Base-by-base conservation (phyloP, 2,888 invertebrate genomes). In the Endomychus coccineus region DNA sequence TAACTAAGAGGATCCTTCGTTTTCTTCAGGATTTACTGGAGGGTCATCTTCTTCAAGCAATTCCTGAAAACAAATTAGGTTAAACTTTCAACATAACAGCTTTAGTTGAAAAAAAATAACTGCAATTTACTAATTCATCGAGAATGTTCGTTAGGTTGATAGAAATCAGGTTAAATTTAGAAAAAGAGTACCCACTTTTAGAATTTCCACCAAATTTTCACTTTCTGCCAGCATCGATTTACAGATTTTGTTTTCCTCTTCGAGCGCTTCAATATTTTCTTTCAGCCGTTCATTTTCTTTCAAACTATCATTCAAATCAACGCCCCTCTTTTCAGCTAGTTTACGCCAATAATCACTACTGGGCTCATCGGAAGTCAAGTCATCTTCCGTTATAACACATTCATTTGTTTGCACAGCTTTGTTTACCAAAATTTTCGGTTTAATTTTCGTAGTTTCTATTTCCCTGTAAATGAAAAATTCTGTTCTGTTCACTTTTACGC, bases 181-280 rank as follows among this genome's bases (percentile, higher is more conserved):
- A 11, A n/a, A 22, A 12, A 9, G 12, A 7, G 19, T 12, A 21
- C 54, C 52, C 70, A 77, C 83, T 68, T 81, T 80, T 7, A 88
- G 69, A 14, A 85, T 77, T 68, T 84, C 82, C 16, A 86, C 80
- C 44, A 87, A 71, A 56, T 74, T 70, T 53, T 77, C 79, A 1
- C 84, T 77, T 61, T 86, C 86, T 23, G 82, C 78, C 17, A 86
- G 59, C 78, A 86, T 80, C 55, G 77, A 74, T 56, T 82, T 78
- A 38, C 75, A 78, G 41, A 77, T 67, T 37, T 66, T 66, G 54
- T 80, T 79, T 55, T 86, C 78, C 58, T 83, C 79, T 43, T 61
- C 49, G 2, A 67, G 46, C 2, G 51, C 41, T 34, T 59, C 58
- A 24, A 75, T 62, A 40, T 69, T 62, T 21, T 71, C 71, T 44